A percentile compares a stretch with the other conserved stretches of the same genome.
phyloP scores from a whole-genome alignment of 1,140 invertebrate genomes.

The Drosophila lacteicornis region DNA sequence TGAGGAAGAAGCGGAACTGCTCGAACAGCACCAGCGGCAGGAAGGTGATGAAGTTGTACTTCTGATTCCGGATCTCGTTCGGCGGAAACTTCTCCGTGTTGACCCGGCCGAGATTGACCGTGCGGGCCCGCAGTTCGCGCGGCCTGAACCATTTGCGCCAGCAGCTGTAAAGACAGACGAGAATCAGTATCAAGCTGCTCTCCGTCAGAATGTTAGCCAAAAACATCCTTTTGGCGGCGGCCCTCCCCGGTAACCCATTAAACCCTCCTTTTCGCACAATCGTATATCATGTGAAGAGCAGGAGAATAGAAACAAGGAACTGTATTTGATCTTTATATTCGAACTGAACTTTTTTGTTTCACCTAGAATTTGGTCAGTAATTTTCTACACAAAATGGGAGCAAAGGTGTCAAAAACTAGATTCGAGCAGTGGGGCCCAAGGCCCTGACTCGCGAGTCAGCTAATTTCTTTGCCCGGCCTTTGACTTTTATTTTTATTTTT shows the following conservation, averaged over 20 bases:
- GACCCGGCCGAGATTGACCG: conserved; percentile 88
- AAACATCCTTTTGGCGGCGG: conserved; percentile 16
- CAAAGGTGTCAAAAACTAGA: neutral
- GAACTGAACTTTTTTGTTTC: conserved; percentile 3
- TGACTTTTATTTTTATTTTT: too few relatives aligned
- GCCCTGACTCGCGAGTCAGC: too few relatives aligned
- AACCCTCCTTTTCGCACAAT: neutral
- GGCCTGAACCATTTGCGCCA: conserved; percentile 90
- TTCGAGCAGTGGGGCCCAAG: too few relatives aligned
- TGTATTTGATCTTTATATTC: neutral
- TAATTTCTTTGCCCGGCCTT: too few relatives aligned
- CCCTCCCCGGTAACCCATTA: conserved; percentile 1
- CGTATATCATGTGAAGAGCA: neutral
- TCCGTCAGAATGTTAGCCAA: conserved; percentile 7
- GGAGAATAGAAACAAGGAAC: neutral
- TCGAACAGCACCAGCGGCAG: conserved; percentile 98
- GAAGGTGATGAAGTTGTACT: conserved; percentile 99
- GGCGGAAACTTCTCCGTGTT: conserved; percentile 93
- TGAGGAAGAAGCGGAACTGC: conserved; percentile 99
- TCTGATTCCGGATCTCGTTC: conserved; percentile 98
- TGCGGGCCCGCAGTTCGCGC: conserved; percentile 88
- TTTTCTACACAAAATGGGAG: neutral
- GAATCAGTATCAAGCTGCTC: conserved; percentile 24
- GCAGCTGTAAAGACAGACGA: conserved; percentile 86
- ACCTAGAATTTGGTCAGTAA: conserved; percentile 23